Conservation (phyloP, 1,140 invertebrate genomes). For the Bombus impatiens region DNA sequence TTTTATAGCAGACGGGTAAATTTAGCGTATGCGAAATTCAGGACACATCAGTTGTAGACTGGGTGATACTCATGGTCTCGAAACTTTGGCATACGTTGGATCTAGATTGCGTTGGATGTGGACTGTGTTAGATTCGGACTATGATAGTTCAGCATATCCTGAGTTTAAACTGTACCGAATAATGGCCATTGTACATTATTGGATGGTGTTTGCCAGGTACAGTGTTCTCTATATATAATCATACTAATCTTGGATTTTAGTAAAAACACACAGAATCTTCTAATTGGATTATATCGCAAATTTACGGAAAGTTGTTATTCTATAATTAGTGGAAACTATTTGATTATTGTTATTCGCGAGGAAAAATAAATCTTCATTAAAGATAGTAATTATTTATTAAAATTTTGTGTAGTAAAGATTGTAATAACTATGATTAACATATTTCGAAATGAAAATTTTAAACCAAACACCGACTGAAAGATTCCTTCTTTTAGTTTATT, state of each 20-base stretch:
- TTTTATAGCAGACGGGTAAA: not conserved
- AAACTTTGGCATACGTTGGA: conserved; percentile 3
- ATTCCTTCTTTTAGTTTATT: too few species aligned
- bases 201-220: too few species aligned
- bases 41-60: not conserved
- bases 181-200: not conserved
- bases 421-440: too few species aligned
- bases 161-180: not conserved
- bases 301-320: too few species aligned
- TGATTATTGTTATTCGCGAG: too few species aligned
- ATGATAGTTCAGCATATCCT: not conserved
- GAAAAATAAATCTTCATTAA: too few species aligned
- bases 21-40: not conserved
- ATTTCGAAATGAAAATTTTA: too few species aligned
- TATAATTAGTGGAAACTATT: too few species aligned
- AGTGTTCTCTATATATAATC: too few species aligned
- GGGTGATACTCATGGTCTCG: not conserved
- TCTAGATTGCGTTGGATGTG: not conserved
- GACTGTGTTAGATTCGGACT: not conserved
- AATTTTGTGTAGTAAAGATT: too few species aligned
- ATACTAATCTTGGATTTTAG: not conserved
- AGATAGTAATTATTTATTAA: too few species aligned
- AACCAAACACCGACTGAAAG: too few species aligned
- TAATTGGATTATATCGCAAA: not conserved
- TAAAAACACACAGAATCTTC: not conserved